Percentiles rank a stretch among this genome's conserved stretches.
phyloP scores from a whole-genome alignment of 2,888 invertebrate genomes.

The Eucera pruinosa region DNA sequence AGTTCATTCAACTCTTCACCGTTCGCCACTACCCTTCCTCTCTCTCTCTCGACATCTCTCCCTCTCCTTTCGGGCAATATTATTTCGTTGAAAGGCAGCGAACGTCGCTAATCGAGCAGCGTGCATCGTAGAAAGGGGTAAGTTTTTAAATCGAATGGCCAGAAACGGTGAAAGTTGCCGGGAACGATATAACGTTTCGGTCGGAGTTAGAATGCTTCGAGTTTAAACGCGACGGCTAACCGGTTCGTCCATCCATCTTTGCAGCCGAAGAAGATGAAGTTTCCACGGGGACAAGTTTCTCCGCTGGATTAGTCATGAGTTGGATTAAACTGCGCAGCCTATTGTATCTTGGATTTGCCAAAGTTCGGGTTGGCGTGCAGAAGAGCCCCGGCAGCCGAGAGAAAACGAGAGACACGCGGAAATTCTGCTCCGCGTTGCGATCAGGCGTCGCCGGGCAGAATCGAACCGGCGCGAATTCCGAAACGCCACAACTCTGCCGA shows the following conservation, averaged over 20 bases:
- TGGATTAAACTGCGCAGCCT: slow-evolving; percentile 71
- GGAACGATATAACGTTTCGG: neutral
- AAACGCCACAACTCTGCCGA: too few species aligned
- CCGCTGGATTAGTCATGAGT: slow-evolving; percentile 73
- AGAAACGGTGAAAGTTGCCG: too few species aligned
- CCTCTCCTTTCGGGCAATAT: neutral
- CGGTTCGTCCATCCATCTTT: slow-evolving; percentile 44
- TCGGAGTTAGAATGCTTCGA: slow-evolving; percentile 17
- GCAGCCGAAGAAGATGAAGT: slow-evolving; percentile 61
- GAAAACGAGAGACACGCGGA: slow-evolving; percentile 6
- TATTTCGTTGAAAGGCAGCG: neutral
- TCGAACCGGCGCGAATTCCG: too few species aligned
- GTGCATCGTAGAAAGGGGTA: neutral
- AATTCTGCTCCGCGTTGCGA: slow-evolving; percentile 18
- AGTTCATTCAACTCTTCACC: neutral
- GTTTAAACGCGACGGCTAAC: slow-evolving; percentile 44
- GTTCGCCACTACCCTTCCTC: too few species aligned
- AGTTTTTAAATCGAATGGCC: neutral
- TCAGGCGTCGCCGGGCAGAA: slow-evolving; percentile 14
- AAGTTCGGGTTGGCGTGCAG: slow-evolving; percentile 54
- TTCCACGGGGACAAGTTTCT: slow-evolving; percentile 69
- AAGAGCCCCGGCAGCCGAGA: slow-evolving; percentile 33
- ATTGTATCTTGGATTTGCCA: slow-evolving; percentile 74
- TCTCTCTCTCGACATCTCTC: too few species aligned
- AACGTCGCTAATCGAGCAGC: too few species aligned